These are phyloP conservation scores for Elgaria multicarinata DNA, from an alignment of 2,113 vertebrate genomes.

Conservation along the genomic window DNA sequence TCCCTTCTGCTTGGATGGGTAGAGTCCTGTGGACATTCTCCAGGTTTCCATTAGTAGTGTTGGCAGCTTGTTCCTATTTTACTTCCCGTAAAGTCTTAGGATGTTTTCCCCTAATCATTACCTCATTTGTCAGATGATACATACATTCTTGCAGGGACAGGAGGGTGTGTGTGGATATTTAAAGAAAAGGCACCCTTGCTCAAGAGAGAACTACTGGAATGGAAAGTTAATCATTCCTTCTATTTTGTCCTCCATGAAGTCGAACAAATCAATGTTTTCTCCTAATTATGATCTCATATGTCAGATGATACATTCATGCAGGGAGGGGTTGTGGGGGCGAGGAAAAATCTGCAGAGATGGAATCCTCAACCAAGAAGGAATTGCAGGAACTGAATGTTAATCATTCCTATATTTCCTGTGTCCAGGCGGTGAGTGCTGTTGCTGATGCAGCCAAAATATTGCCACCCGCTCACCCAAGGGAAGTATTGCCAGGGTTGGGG, in stretches of 20 bases:
- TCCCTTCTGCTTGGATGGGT: conserved; percentile 48
- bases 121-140: neutral
- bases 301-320: neutral
- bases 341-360: neutral
- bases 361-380: neutral
- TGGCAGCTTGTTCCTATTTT: conserved; percentile 43
- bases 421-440: neutral
- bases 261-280: neutral
- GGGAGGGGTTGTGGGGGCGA: too few relatives aligned
- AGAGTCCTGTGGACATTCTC: conserved; percentile 26
- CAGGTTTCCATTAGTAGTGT: neutral
- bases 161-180: neutral
- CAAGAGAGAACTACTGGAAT: too few relatives aligned
- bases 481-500: neutral
- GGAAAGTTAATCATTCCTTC: neutral
- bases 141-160: neutral
- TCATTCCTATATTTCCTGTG: neutral
- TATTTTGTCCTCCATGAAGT: neutral
- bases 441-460: neutral
- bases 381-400: neutral
- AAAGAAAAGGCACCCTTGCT: neutral
- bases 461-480: neutral
- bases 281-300: neutral
- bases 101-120: neutral
- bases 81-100: conserved; percentile 20